Evolutionary conservation across 2,888 invertebrate genomes (phyloP).

Genomic region (Pollenia amentaria): DNA sequence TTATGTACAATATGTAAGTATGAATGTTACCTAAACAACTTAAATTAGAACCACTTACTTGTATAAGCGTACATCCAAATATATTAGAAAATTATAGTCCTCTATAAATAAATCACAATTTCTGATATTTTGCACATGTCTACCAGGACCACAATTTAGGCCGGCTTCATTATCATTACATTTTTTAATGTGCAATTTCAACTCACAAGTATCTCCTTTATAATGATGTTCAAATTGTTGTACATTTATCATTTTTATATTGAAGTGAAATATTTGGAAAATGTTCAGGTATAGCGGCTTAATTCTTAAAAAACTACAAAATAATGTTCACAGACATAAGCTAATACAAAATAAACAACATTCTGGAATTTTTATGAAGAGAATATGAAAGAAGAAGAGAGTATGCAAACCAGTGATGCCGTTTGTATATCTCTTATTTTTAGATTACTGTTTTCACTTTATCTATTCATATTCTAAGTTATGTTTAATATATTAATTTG

Average conservation of each 20-base stretch:
- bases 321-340: background rate
- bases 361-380: background rate
- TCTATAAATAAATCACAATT: conserved; percentile 83
- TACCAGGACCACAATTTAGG: conserved; percentile 50
- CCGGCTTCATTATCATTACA: background rate
- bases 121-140: conserved; percentile 78
- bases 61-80: conserved; percentile 78
- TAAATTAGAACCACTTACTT: conserved; percentile 30
- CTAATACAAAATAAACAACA: conserved; percentile 5
- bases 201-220: conserved; percentile 70
- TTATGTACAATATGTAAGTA: background rate
- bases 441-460: too few relatives aligned
- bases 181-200: conserved; percentile 55
- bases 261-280: background rate
- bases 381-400: background rate
- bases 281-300: background rate
- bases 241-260: conserved; percentile 57
- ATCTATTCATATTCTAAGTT: too few relatives aligned
- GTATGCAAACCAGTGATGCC: too few relatives aligned
- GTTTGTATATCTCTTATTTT: too few relatives aligned
- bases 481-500: too few relatives aligned
- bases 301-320: conserved; percentile 1
- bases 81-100: conserved; percentile 80
- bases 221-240: conserved; percentile 64
- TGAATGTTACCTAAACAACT: background rate